These are phyloP conservation scores for Danaus chrysippus DNA, from an alignment of 2,888 invertebrate genomes.

Conservation along the genomic window DNA sequence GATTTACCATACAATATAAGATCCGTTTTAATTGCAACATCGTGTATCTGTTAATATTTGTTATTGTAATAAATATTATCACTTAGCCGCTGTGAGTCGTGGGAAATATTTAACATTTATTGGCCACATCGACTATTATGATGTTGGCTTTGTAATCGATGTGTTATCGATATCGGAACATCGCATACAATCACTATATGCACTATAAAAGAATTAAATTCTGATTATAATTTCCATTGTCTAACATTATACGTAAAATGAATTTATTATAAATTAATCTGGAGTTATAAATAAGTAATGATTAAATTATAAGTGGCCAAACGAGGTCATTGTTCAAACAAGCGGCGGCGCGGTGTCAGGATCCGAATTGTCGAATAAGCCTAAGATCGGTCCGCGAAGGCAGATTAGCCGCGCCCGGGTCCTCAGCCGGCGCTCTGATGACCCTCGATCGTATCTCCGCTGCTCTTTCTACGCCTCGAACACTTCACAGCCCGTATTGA, in stretches of 20 bases:
- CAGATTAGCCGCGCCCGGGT: constrained; percentile 68
- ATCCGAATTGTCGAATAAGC: constrained; percentile 36
- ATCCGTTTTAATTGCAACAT: too few species aligned
- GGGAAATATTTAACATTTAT: constrained; percentile 24
- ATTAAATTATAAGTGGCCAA: background rate
- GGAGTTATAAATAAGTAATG: background rate
- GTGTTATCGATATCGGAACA: constrained; percentile 16
- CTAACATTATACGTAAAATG: too few species aligned
- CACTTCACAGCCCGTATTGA: constrained; percentile 59
- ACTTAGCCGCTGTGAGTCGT: constrained; percentile 19
- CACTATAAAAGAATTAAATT: too few species aligned
- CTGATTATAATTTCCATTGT: too few species aligned
- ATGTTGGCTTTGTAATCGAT: constrained; percentile 17
- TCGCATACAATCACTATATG: too few species aligned
- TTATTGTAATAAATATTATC: constrained; percentile 21
- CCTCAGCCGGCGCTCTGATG: constrained; percentile 44
- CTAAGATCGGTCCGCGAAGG: constrained; percentile 53
- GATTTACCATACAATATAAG: too few species aligned
- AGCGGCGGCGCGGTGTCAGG: constrained; percentile 22
- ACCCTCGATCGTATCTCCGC: constrained; percentile 55
- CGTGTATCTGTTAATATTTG: background rate
- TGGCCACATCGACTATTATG: constrained; percentile 14
- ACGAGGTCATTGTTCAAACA: constrained; percentile 5
- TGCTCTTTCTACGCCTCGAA: constrained; percentile 61
- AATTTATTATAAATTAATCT: too few species aligned